Evolutionary conservation across 1,140 invertebrate genomes (phyloP).

Genomic region (Batillaria attramentaria): DNA sequence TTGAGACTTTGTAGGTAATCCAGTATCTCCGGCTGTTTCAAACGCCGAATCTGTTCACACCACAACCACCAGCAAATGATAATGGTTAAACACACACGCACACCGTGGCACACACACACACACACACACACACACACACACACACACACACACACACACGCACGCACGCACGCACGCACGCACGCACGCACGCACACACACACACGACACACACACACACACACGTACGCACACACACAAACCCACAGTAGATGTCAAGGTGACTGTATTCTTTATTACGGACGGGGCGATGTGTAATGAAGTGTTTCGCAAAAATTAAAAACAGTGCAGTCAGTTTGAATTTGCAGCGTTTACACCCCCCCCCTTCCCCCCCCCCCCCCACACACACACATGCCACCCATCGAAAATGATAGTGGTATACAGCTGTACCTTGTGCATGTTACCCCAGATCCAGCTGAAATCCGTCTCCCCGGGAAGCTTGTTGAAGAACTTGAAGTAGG

Average conservation of each 20-base stretch:
- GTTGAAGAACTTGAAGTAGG: slow-evolving; percentile 29
- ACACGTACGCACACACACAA: too few relatives aligned
- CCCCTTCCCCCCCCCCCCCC: not conserved
- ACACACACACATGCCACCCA: not conserved
- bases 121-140: not conserved
- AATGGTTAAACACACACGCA: too few relatives aligned
- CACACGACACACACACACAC: too few relatives aligned
- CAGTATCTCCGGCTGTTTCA: too few relatives aligned
- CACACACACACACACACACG: not conserved
- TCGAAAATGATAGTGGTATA: too few relatives aligned
- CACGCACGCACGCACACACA: too few relatives aligned
- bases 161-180: not conserved
- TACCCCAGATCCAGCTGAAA: slow-evolving; percentile 38
- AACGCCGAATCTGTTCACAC: not conserved
- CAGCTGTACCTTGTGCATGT: slow-evolving; percentile 27
- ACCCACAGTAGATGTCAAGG: not conserved
- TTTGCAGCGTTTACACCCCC: not conserved
- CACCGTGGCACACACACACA: too few relatives aligned
- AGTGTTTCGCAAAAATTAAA: too few relatives aligned
- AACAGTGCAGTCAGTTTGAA: too few relatives aligned
- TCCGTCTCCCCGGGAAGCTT: slow-evolving; percentile 28
- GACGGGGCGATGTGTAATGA: not conserved
- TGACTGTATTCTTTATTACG: not conserved
- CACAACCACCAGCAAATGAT: not conserved
- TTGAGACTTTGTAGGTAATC: too few relatives aligned